Percentiles rank a stretch among this genome's conserved stretches.
phyloP scores from a whole-genome alignment of 2,797 vertebrate species.

The Chiroxiphia lanceolata region DNA sequence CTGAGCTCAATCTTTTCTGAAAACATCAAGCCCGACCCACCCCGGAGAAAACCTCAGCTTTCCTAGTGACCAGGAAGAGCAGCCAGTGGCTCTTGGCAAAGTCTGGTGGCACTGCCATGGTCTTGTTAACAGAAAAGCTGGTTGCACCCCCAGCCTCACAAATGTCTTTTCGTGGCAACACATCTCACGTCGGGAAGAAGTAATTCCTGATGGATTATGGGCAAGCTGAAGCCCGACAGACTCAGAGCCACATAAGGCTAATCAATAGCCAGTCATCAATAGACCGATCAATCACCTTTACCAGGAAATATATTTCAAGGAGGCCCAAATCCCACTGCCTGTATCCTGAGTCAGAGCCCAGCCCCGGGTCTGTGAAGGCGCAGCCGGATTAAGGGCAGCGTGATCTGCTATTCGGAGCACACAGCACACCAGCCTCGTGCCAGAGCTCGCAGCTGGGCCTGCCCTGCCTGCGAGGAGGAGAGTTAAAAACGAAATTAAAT shows the following conservation, averaged over 20 bases:
- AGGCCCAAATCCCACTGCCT: constrained; percentile 42
- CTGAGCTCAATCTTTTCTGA: neutral
- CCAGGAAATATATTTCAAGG: constrained; percentile 26
- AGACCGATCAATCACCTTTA: constrained; percentile 51
- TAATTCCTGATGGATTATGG: constrained; percentile 46
- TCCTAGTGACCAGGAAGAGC: neutral
- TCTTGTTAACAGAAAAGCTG: neutral
- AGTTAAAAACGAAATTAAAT: neutral
- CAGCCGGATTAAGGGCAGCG: neutral
- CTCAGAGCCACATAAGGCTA: constrained; percentile 13
- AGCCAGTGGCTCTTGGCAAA: neutral
- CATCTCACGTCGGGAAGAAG: neutral
- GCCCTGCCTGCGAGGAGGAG: neutral
- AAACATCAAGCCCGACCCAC: neutral
- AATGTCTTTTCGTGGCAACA: neutral
- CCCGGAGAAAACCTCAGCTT: neutral
- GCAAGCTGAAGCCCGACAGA: neutral
- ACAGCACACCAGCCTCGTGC: neutral
- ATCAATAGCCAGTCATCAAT: constrained; percentile 66
- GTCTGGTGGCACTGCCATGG: accelerated
- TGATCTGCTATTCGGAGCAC: neutral
- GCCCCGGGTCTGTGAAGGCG: neutral
- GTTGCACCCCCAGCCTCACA: neutral
- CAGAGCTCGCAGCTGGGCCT: neutral
- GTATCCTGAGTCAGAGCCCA: neutral